Base-by-base conservation (phyloP, 2,888 invertebrate genomes). In the Syrphus vitripennis region DNA sequence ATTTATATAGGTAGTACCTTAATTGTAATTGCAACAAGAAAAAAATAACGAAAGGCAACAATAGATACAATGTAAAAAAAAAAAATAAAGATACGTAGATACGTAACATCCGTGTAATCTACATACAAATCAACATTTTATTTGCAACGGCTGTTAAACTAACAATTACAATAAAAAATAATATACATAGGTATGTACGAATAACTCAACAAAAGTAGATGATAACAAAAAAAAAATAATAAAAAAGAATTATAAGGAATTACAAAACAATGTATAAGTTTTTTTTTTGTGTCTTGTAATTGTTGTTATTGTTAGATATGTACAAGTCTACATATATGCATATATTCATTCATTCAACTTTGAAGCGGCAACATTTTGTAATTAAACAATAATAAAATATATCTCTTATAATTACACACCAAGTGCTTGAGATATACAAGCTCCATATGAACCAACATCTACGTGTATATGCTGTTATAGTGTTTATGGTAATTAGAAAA, bases 61-160 rank as follows among this genome's bases (percentile, higher is more conserved):
- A 42, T 69, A 70, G 50, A 19, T 48, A 57, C 59, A 83, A 74
- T 50, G 40, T 69, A 74, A 48, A 74, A 79, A 79, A 72, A 57
- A 82, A 82, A 81, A 59, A 84, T n/a, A n/a, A 59, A 80, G 37
- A 67, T 57, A 76, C 80, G 57, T 76, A 69, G 84, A 69, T 81
- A 76, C 76, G 59, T 76, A 67, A 77, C 74, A 78, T 86, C 82
- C 61, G 82, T 78, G 77, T 82, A 82, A 86, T 86, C 86, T 82
- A 86, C 86, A 86, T 86, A 78, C 77, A 50, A 86, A 86, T 82
- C 77, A 86, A 82, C 82, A 82, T 86, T 86, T 86, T 82, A 74
- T 86, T 72, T 82, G 77, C 86, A 86, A 82, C 63, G 86, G 77
- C 86, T 63, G 82, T 82, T 86, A 74, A 82, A 77, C 86, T 82